phyloP scores from a whole-genome alignment of 2,797 vertebrate species.

The Melanotaenia maccullochi region DNA sequence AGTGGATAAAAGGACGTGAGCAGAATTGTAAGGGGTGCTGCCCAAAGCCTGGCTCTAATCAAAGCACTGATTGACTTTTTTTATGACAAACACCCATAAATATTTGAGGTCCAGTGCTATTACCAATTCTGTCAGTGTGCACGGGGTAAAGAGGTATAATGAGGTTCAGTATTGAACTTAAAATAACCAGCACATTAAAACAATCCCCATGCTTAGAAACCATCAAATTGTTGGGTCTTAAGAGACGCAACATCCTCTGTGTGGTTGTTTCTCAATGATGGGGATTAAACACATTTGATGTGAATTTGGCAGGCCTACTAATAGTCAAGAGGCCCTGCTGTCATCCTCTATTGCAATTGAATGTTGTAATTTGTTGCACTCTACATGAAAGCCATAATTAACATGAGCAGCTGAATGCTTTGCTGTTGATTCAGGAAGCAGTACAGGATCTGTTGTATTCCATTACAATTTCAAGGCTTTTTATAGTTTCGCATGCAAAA shows the following conservation, averaged over 20 bases:
- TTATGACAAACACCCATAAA: conserved; percentile 43
- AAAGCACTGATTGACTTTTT: conserved; percentile 43
- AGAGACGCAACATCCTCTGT: conserved; percentile 33
- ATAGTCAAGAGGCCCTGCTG: conserved; percentile 49
- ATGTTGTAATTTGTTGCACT: conserved; percentile 62
- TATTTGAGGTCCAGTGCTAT: conserved; percentile 20
- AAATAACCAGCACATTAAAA: conserved; percentile 39
- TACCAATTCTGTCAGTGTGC: conserved; percentile 20
- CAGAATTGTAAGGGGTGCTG: conserved; percentile 37
- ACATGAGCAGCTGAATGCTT: conserved; percentile 37
- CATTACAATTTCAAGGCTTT: conserved; percentile 29
- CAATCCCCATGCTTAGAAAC: conserved; percentile 17
- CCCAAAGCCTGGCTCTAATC: conserved; percentile 25
- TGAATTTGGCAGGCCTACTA: conserved; percentile 44
- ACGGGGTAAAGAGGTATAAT: conserved; percentile 41
- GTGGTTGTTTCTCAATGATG: conserved; percentile 38
- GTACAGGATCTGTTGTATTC: conserved; percentile 15
- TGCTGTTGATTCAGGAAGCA: conserved; percentile 56
- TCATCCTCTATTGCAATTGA: conserved; percentile 50
- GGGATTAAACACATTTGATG: conserved; percentile 53
- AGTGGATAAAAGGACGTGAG: conserved; percentile 43
- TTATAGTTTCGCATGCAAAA: conserved; percentile 39
- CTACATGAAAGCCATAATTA: conserved; percentile 59
- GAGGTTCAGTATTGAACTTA: conserved; percentile 31
- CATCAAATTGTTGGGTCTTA: conserved; percentile 32